A percentile compares a stretch with the other conserved stretches of the same genome.
Conservation (phyloP, 2,797 vertebrate genomes). For the Spheniscus humboldti region DNA sequence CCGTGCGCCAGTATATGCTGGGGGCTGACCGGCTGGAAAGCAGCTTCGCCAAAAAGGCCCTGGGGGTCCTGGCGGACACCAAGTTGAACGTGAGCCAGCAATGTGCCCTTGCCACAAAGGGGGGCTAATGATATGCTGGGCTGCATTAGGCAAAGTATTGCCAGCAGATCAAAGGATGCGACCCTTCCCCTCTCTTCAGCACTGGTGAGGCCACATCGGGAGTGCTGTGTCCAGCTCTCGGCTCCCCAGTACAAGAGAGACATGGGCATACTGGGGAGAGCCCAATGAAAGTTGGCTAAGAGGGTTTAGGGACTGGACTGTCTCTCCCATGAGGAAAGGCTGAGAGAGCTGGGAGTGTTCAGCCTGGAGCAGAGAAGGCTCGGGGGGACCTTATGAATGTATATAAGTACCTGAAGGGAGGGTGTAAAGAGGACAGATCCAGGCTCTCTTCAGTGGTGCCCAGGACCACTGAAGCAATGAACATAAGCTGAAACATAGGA, state of each 20-base stretch:
- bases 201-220: not conserved
- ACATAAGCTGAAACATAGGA: not conserved
- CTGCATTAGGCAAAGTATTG: not conserved
- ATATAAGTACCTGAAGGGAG: not conserved
- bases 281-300: no score
- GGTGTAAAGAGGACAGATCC: not conserved
- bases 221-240: not conserved
- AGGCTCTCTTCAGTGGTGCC: not conserved
- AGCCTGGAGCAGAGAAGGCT: not conserved
- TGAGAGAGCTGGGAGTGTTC: not conserved
- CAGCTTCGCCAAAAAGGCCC: not conserved
- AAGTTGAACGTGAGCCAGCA: not conserved
- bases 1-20: fast-evolving
- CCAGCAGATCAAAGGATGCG: not conserved
- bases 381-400: not conserved
- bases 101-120: not conserved
- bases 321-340: not conserved
- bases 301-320: no score
- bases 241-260: not conserved
- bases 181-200: not conserved
- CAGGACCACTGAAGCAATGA: not conserved
- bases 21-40: fast-evolving
- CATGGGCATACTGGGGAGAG: not conserved
- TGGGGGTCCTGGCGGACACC: not conserved
- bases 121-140: no score